A percentile compares a stretch with the other conserved stretches of the same genome.
These are phyloP conservation scores for Porites rus DNA, from an alignment of 92 coral and sea anemone genomes.

Conservation along the genomic window DNA sequence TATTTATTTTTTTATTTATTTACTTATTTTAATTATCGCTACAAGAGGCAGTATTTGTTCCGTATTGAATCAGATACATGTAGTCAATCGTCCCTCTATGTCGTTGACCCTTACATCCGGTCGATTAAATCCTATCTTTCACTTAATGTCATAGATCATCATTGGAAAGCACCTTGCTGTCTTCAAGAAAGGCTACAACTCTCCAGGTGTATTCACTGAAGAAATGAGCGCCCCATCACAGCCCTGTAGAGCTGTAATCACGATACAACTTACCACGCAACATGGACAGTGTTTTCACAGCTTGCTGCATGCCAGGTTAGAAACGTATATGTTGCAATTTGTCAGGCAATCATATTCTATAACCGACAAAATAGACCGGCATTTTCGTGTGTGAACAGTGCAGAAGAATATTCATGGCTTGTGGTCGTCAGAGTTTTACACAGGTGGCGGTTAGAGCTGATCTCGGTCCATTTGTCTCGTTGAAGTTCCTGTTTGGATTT, in stretches of 20 bases:
- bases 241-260: constrained; percentile 56
- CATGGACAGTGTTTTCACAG: constrained; percentile 68
- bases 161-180: constrained; percentile 53
- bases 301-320: constrained; percentile 66
- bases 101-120: background rate
- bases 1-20: no score
- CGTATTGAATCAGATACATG: no score
- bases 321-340: background rate
- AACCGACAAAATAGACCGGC: no score
- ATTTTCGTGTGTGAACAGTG: no score
- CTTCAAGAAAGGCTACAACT: constrained; percentile 56
- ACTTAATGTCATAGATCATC: constrained; percentile 28
- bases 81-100: background rate
- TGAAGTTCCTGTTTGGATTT: no score
- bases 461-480: no score
- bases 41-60: no score
- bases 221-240: constrained; percentile 42
- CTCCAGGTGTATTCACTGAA: constrained; percentile 68
- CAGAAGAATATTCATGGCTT: no score
- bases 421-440: no score
- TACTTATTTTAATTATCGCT: no score
- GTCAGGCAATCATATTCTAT: no score
- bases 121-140: background rate
- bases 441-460: no score
- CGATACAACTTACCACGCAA: constrained; percentile 53